phyloP scores from a whole-genome alignment of 2,113 vertebrate species.

The Ochotona princeps region DNA sequence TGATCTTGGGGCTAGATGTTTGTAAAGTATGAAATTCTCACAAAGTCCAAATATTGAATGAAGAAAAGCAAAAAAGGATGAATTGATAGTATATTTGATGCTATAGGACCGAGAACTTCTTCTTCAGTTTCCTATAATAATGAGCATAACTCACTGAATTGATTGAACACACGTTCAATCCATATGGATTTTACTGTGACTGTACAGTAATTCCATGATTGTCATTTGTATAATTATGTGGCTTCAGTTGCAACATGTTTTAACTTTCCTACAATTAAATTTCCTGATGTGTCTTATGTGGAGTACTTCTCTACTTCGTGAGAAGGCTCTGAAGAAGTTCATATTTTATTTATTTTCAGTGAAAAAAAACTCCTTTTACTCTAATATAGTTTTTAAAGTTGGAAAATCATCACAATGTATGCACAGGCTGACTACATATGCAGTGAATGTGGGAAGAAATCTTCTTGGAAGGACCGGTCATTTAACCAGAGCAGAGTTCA shows the following conservation, averaged over 20 bases:
- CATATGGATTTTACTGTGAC: constrained; percentile 29
- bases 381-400: not conserved
- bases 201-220: constrained; percentile 22
- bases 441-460: not conserved
- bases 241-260: not conserved
- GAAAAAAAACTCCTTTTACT: constrained; percentile 20
- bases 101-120: not conserved
- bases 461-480: not conserved
- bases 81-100: not conserved
- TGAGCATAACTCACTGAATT: not conserved
- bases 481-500: not conserved
- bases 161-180: not conserved
- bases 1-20: not conserved
- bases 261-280: constrained; percentile 23
- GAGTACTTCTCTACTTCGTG: not conserved
- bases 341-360: constrained; percentile 42
- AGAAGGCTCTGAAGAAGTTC: not conserved
- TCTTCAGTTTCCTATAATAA: not conserved
- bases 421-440: not conserved
- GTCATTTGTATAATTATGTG: constrained; percentile 29
- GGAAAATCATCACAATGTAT: not conserved
- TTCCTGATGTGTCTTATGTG: not conserved
- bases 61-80: not conserved
- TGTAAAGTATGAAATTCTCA: not conserved
- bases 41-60: not conserved